phyloP scores from a whole-genome alignment of 2,888 invertebrate species.

The Ophraella communa region DNA sequence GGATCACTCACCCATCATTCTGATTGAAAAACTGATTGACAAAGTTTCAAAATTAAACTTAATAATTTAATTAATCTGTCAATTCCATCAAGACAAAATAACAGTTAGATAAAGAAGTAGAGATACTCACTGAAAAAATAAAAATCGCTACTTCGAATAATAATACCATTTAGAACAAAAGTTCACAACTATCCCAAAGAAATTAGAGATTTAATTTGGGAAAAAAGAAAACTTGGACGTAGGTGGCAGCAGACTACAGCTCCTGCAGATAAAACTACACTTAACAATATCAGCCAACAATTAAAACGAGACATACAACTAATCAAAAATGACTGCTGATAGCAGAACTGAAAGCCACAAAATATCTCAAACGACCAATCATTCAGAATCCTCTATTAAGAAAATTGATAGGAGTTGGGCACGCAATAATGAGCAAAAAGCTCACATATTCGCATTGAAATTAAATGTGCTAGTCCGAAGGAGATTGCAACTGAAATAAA shows the following conservation, averaged over 20 bases:
- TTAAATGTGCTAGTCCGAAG: no score
- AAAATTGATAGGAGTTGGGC: no score
- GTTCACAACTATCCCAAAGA: conserved; percentile 3
- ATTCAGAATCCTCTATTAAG: no score
- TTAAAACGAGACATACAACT: conserved; percentile 11
- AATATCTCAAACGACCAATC: no score
- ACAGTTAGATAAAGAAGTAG: conserved; percentile 7
- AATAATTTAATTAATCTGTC: not conserved
- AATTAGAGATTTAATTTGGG: no score
- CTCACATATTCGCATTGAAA: no score
- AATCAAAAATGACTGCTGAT: conserved; percentile 14
- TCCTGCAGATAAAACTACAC: conserved; percentile 10
- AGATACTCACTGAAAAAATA: not conserved
- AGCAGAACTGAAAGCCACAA: no score
- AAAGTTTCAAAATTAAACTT: conserved; percentile 4
- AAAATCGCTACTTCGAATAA: not conserved
- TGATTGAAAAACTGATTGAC: conserved; percentile 8
- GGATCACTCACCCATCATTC: no score
- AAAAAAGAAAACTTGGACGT: conserved; percentile 10
- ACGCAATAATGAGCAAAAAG: no score
- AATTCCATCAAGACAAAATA: conserved; percentile 1
- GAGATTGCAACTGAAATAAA: no score
- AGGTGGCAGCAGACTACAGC: conserved; percentile 4
- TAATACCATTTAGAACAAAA: not conserved
- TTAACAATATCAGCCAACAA: not conserved